Base-by-base conservation (phyloP, 2,888 invertebrate genomes). In the Athalia rosae region DNA sequence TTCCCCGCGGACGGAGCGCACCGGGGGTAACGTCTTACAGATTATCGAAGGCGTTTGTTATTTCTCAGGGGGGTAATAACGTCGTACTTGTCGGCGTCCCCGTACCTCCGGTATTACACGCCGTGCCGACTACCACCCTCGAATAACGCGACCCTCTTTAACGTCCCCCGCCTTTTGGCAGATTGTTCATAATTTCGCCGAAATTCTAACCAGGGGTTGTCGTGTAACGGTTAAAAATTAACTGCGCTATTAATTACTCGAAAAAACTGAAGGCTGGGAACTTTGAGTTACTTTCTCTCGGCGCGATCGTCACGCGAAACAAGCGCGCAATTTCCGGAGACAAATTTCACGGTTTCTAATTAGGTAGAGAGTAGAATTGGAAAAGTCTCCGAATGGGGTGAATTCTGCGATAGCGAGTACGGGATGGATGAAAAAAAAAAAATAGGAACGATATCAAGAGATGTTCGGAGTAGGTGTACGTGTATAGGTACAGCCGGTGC, bases 171-270 rank as follows among this genome's bases (percentile, higher is more conserved):
- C 47, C 50, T 61, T 50, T 61, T 61, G 74, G 15, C 74, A 74
- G 74, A 74, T 74, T 74, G 61, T 61, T 74, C 74, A 62, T 61
- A 62, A 74, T 74, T 62, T 62, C 41, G 28, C 41, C 43, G 15
- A 62, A 15, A 61, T 61, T 74, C 61, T 74, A 47, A 61, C 74
- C 4, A 41, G 28, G 50, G 50, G 11, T 28, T 66, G 47, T 48
- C 28, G 28, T 28, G 28, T 28, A 28, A 28, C 28, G 28, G 28
- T 28, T 28, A 2, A 28, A 28, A 9, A 48, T n/a, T n/a, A 8
- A 9, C n/a, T 11, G 50, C 13, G 41, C n/a, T 53, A 53, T 45
- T 28, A 28, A 28, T 28, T 2, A 28, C 2, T 28, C 28, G 28
- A 28, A 28, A 28, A 28, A 2, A 28, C 28, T 28, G 0, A 28